Conservation (phyloP, 2,797 vertebrate genomes). For the Onychomys arenicola region DNA sequence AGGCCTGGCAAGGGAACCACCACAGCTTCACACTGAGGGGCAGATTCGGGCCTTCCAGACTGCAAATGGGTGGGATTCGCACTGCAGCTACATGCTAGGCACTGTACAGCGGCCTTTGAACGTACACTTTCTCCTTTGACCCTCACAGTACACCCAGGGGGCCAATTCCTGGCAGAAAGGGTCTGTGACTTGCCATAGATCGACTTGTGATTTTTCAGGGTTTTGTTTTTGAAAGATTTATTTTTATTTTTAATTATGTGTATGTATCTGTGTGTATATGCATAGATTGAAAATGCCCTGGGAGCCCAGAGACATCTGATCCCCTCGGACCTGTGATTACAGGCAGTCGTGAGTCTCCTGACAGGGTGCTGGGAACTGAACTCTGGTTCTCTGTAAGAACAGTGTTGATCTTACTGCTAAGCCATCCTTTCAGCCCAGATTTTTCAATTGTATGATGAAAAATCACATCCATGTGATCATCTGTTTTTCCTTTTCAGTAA, state of each 20-base stretch:
- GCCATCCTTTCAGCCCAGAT: neutral
- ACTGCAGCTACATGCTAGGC: neutral
- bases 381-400: neutral
- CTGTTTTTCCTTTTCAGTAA: neutral
- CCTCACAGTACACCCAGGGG: neutral
- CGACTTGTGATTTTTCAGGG: neutral
- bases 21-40: neutral
- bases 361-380: neutral
- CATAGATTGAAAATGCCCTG: neutral
- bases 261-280: neutral
- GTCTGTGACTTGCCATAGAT: neutral
- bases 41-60: neutral
- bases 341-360: neutral
- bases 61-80: neutral
- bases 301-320: neutral
- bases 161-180: neutral
- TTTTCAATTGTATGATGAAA: neutral
- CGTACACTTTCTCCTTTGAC: no score
- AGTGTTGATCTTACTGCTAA: neutral
- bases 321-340: neutral
- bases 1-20: neutral
- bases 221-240: neutral
- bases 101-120: rapidly evolving
- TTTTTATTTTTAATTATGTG: neutral
- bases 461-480: neutral